Base-by-base conservation (phyloP, 2,888 invertebrate genomes). In the Brenthis daphne region DNA sequence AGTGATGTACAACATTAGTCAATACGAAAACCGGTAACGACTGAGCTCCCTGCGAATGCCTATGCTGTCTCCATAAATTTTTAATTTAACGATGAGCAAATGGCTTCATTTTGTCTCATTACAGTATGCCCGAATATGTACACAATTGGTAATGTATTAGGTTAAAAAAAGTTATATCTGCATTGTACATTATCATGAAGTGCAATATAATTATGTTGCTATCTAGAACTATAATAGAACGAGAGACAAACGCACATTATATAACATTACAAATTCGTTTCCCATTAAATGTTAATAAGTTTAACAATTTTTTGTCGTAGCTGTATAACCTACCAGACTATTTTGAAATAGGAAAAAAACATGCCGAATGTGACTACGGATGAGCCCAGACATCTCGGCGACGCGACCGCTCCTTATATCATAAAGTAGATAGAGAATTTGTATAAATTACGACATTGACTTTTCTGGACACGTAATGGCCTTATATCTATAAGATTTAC, bases 11-110 rank as follows among this genome's bases (percentile, higher is more conserved):
- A 81, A 79, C 80, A 83, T 84, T 83, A 83, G 83, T 80, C 81
- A 82, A 84, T 81, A 83, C 80, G 78, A 82, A 83, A 87, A 87
- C 87, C 85, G 86, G 86, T 86, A 86, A 84, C 77, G 69, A 75
- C 67, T 73, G 72, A 74, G 72, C 70, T 73, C 69, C 70, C 74
- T 70, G 71, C 76, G 71, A 76, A 74, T 72, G 68, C 67, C 71
- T 68, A 70, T 71, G 72, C 73, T 69, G 70, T 71, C 73, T 71
- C 74, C 74, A 76, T 76, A 75, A 72, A 71, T 74, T 76, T 75
- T 77, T 76, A 77, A 77, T 77, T 75, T 75, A 71, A 74, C 61
- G 68, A 71, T 70, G 65, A n/a, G 67, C 61, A 74, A 74, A 77
- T 75, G 72, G 67, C 76, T 75, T 74, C 65, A 77, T 77, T 74